Evolutionary conservation across 1,140 invertebrate genomes (phyloP).

Genomic region (Neodiprion virginianus): DNA sequence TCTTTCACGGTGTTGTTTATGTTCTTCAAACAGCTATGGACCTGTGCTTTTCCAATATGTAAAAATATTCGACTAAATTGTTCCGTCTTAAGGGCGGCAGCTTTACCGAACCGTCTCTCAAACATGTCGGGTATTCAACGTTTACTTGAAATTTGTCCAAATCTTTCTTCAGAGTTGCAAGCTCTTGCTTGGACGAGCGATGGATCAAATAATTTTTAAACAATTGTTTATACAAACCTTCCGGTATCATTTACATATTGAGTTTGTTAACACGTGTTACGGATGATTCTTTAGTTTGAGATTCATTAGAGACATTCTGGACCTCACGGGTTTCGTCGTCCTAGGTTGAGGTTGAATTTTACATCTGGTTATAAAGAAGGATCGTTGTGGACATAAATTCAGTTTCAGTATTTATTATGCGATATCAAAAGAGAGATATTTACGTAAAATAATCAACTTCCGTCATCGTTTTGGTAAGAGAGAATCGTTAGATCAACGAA

Average conservation of each 20-base stretch:
- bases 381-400: no score
- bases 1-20: conserved; percentile 65
- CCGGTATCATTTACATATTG: conserved; percentile 90
- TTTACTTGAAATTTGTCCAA: conserved; percentile 74
- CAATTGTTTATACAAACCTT: conserved; percentile 77
- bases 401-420: no score
- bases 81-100: conserved; percentile 79
- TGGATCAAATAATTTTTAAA: conserved; percentile 65
- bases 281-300: neutral
- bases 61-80: conserved; percentile 89
- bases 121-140: conserved; percentile 63
- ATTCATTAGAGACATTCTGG: neutral
- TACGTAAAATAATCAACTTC: no score
- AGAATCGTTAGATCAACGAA: no score
- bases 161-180: conserved; percentile 59
- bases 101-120: conserved; percentile 77
- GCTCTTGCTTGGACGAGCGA: conserved; percentile 38
- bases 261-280: conserved; percentile 64
- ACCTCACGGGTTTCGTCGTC: neutral
- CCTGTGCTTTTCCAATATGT: conserved; percentile 79
- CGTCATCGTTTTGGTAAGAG: no score
- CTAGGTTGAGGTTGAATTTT: neutral
- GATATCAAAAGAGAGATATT: no score
- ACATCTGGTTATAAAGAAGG: no score
- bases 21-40: conserved; percentile 73